Percentiles rank a stretch among this genome's conserved stretches.
phyloP scores from a whole-genome alignment of 2,797 vertebrate genomes.

The Thaleichthys pacificus region DNA sequence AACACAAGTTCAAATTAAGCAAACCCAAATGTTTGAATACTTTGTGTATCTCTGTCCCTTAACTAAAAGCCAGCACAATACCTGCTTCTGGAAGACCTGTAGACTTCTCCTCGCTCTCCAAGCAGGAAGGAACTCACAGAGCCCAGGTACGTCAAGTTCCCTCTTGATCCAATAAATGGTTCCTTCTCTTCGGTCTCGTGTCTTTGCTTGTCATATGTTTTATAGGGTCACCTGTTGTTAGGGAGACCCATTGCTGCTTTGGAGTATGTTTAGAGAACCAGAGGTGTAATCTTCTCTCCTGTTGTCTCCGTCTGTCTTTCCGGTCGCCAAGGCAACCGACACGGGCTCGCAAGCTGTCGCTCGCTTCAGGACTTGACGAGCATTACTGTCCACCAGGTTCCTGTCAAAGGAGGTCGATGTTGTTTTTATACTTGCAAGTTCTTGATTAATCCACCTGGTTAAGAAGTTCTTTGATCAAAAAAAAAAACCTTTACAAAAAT shows the following conservation, averaged over 20 bases:
- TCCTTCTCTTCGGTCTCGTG: not conserved
- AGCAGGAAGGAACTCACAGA: slow-evolving; percentile 2
- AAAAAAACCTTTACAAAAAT: not conserved
- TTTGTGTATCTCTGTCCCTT: not conserved
- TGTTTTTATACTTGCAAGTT: too few relatives aligned
- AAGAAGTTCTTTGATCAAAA: not conserved
- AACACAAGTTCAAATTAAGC: not conserved
- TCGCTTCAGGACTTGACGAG: too few relatives aligned
- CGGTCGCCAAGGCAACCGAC: slow-evolving; percentile 27
- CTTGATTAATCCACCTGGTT: not conserved
- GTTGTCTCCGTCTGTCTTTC: slow-evolving; percentile 16
- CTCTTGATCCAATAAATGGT: slow-evolving; percentile 3
- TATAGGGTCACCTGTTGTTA: not conserved
- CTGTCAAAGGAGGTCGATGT: too few relatives aligned
- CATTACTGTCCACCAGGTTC: too few relatives aligned
- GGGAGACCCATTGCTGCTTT: not conserved
- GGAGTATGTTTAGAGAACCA: not conserved
- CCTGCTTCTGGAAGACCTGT: slow-evolving; percentile 7
- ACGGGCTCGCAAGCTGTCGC: not conserved
- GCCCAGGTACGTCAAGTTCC: slow-evolving; percentile 5
- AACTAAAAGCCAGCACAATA: not conserved
- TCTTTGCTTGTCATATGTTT: not conserved
- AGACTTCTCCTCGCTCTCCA: not conserved
- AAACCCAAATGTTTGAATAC: not conserved
- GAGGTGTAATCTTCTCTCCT: slow-evolving; percentile 1